Evolutionary conservation across 2,113 vertebrate species (phyloP).

Genomic region (Saguinus imperator): DNA sequence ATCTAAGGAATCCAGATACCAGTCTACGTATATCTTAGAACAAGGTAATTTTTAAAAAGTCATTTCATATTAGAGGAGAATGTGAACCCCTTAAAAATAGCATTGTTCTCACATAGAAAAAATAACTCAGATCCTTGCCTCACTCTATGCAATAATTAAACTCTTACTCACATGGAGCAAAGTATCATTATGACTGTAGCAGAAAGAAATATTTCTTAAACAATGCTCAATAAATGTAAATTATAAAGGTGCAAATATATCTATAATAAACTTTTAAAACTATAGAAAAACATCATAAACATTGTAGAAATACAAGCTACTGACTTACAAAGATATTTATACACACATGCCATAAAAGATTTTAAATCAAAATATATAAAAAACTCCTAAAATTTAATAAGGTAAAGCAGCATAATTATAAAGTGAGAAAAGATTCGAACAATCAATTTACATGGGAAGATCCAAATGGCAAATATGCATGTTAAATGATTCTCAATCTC

Average conservation of each 20-base stretch:
- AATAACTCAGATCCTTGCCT: background rate
- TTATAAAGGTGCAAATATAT: background rate
- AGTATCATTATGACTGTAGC: background rate
- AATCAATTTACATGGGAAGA: background rate
- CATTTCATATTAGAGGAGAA: background rate
- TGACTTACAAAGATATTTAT: background rate
- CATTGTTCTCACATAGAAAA: background rate
- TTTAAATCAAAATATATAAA: background rate
- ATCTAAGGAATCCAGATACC: background rate
- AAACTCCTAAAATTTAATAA: background rate
- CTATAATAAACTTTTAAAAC: constrained; percentile 1
- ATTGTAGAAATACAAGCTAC: background rate
- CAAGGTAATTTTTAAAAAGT: background rate
- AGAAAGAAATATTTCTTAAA: background rate
- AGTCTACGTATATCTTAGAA: background rate
- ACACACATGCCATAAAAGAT: background rate
- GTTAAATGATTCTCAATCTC: background rate
- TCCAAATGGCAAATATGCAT: background rate
- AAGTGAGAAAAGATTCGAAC: background rate
- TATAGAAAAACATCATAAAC: background rate
- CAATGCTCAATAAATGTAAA: background rate
- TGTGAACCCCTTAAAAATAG: background rate
- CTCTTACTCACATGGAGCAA: background rate
- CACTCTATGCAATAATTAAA: background rate
- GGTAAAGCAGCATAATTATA: background rate